Base-by-base conservation (phyloP, 2,797 vertebrate genomes). In the Cossypha dichroa region DNA sequence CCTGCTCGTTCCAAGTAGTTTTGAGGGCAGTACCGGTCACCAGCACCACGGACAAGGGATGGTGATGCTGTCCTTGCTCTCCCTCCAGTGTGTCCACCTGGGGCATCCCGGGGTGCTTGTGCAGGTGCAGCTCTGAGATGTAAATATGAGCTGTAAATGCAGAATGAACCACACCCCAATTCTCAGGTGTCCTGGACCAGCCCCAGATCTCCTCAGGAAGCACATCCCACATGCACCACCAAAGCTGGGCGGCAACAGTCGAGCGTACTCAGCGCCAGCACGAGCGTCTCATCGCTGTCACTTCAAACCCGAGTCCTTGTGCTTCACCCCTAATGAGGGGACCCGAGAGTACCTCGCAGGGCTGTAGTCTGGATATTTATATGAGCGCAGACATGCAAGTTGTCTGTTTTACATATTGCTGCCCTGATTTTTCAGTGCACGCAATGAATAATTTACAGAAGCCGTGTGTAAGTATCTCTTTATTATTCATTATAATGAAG, bases 401-500 rank as follows among this genome's bases (percentile, higher is more conserved):
- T 96, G 93, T 96, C 97, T 97, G 94, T 95, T 96, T 97, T 97
- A 97, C 76, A 88, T 97, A 96, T 97, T 95, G 94, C 91, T 96
- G 96, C 95, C 95, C 95, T 97, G 97, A 95, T 98, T 98, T 95
- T 93, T 86, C 94, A 58, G 95, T 75, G 97, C 94, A 68, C 74
- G 88, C 86, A 78, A 98, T 98, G 97, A 98, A 98, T 98, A 98
- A 98, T 98, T 98, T 97, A 98, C 96, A 85, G 96, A 96, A 97
- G 97, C 94, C 64, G 87, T 93, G 88, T 97, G 96, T 97, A 98
- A 98, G 97, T 98, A 97, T 98, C 97, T 98, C 97, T 98, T 98
- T 98, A 98, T 98, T 98, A 98, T 98, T 98, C 97, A 97, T 97
- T 97, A 97, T 97, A 97, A 98, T 98, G 98, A 98, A 98, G 97